Base-by-base conservation (phyloP, 2,797 vertebrate genomes). In the Acanthurus leucopareius region DNA sequence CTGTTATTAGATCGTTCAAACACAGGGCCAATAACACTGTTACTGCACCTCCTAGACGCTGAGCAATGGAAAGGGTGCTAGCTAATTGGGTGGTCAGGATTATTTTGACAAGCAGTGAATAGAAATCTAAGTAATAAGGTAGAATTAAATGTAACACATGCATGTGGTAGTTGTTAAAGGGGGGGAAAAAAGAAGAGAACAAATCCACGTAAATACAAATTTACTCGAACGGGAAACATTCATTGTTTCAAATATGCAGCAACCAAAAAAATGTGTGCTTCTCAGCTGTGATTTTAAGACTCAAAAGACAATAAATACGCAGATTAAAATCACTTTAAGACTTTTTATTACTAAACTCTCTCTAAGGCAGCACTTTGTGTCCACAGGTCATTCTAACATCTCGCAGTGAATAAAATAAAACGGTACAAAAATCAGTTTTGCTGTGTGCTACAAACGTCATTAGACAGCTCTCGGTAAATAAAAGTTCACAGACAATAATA, bases 321-420 rank as follows among this genome's bases (percentile, higher is more conserved):
- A 52, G 15, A 58, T 14, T 69, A 52, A 22, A 53, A 28, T 71
- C 0, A 65, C 86, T 85, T 79, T 15, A 64, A 83, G 71, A 86
- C 52, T 81, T 92, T 87, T 89, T 94, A 95, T 96, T 94, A 92
- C 93, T 94, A 93, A 92, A 89, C 78, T 79, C 84, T 87, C 64
- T 92, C 93, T 92, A 95, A 91, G 88, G 92, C 92, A 94, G 85
- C 88, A 73, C 78, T 86, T 89, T 91, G 88, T 91, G 84, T 94
- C 89, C 88, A 93, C 92, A 91, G 80, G 73, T 90, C 45, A 14
- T 83, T 81, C 91, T 91, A 94, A 91, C 42, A 25, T 85, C 79
- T 90, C 4, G 64, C 78, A 83, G 93, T 93, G 91, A 94, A 91
- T 88, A 88, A 92, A 92, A 93, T 86, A 91, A 79, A 83, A 89